Base-by-base conservation (phyloP, 2,797 vertebrate species). In the Pseudochirops cupreus region DNA sequence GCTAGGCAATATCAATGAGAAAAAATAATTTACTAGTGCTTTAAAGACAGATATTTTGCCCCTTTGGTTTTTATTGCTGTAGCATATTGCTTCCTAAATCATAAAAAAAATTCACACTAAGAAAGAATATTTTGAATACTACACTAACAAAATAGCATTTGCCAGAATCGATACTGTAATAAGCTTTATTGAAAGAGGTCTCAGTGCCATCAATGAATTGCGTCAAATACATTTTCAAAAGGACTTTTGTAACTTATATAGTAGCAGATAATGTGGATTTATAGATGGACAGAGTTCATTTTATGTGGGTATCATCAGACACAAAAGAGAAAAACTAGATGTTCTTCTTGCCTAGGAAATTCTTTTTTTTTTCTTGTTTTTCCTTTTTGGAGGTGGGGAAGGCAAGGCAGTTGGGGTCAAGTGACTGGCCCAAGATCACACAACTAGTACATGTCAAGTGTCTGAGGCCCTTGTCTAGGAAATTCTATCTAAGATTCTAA, bases 1-100 rank as follows among this genome's bases (percentile, higher is more conserved):
- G 50, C 33, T 96, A 74, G 62, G 12, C 18, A 93, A n/a, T 91
- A 93, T 62, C 18, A 95, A 67, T 93, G 52, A 56, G 53, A 95
- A 21, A 95, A 90, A 92, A 54, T 54, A 95, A 94, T 90, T 56
- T 50, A 55, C 2, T 1, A 95, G 54, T 24, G 9, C 2, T 95
- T 31, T 92, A 74, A 56, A 96, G 62, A 93, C 67, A 59, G 31
- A 82, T 2, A 16, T 89, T 91, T 96, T 92, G 92, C 52, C 11
- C 91, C 14, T 62, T 11, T 52, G 50, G 0, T 94, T 92, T 59
- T 94, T 94, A 56, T 26, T 12, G 24, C 93, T 14, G 6, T 10
- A 93, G 7, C 39, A 92, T 91, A 5, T 54, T 46, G 92, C 92
- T 39, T 91, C 24, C 56, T 87, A 96, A 95, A 87, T 62, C 93